Evolutionary conservation across 2,888 invertebrate genomes (phyloP), one percentile per base, ranked within the genome.

Genomic region (Tridacna crocea): DNA sequence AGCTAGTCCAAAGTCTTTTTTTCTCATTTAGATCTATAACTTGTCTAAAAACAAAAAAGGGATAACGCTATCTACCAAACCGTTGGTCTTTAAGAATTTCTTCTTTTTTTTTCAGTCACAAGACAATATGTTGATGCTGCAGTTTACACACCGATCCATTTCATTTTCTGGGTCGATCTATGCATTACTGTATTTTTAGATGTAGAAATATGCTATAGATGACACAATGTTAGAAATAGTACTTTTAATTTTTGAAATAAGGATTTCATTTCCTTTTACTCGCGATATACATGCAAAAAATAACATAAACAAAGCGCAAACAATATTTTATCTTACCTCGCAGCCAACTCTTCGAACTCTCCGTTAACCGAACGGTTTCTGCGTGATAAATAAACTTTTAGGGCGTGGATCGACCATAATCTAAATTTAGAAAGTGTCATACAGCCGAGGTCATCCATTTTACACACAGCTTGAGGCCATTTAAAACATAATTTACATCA

Each of bases 361-460:
- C 82, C 82, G 72, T 75, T 63, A 51, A 82, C 79, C 17, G 76
- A 47, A 22, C 55, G 47, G 13, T 79, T 82, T 60, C 79, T 61
- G 8, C 48, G 51, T 0, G 82, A 79, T 48, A 79, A 60, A 79
- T 61, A 77, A 27, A 82, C 79, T 68, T 78, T 79, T 46, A 79
- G 36, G n/a, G 79, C 78, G 60, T 82, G 63, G 24, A 79, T 66
- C 0, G 79, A 79, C 79, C 79, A 82, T 36, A 82, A 60, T 72
- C 68, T 82, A 48, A 82, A 79, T 58, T 72, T 75, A 46, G 66
- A 66, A 61, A 75, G 72, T 12, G 75, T 78, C 82, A 79, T 72
- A 36, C 72, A 75, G 65, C 61, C 72, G n/a, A 82, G 65, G 55
- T 78, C 72, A 65, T 65, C 72, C 82, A 82, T 82, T 77, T 70